phyloP scores from a whole-genome alignment of 1,140 invertebrate genomes.

The Pinna nobilis region DNA sequence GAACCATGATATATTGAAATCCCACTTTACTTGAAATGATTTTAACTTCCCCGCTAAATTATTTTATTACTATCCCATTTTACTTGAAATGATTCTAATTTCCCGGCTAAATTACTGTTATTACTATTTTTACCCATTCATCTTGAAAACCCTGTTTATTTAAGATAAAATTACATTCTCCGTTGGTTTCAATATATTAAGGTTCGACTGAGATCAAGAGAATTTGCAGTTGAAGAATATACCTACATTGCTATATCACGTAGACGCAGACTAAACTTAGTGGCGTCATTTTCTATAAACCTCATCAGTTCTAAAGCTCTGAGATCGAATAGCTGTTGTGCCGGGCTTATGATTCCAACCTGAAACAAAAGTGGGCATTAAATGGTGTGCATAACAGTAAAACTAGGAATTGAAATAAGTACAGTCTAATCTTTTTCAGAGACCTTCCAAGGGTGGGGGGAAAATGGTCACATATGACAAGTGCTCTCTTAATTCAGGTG shows the following conservation, averaged over 20 bases:
- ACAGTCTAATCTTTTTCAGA: no score
- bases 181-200: not conserved
- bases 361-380: no score
- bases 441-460: not conserved
- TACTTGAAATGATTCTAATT: no score
- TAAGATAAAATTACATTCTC: not conserved
- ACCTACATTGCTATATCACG: slow-evolving; percentile 71
- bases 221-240: not conserved
- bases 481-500: no score
- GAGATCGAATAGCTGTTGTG: slow-evolving; percentile 70
- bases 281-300: slow-evolving; percentile 71
- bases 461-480: no score
- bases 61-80: no score
- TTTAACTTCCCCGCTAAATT: no score
- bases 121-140: not conserved
- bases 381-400: slow-evolving; percentile 32
- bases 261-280: slow-evolving; percentile 66
- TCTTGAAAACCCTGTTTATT: no score
- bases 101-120: not conserved
- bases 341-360: slow-evolving; percentile 76
- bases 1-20: no score
- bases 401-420: not conserved
- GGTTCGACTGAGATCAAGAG: not conserved
- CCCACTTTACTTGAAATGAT: no score
- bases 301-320: slow-evolving; percentile 69